Percentiles rank a stretch among this genome's conserved stretches.
These are phyloP conservation scores for Thalassophryne amazonica DNA, from an alignment of 2,797 vertebrate genomes.

Conservation along the genomic window DNA sequence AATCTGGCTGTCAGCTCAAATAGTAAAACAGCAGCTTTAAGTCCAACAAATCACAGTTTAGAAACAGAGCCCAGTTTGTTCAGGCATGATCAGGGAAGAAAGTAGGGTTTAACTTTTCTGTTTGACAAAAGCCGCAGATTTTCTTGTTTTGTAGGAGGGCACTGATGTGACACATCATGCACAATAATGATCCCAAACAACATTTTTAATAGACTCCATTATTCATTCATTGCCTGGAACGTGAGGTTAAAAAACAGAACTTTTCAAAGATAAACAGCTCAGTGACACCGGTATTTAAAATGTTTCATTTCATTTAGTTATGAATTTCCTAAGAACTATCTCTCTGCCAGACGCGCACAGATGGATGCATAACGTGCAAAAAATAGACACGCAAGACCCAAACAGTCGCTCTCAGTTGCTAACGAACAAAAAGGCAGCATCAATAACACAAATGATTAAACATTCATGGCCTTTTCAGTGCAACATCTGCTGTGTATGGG, in stretches of 20 bases:
- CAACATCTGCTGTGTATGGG: conserved; percentile 82
- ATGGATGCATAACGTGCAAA: conserved; percentile 48
- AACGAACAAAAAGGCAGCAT: conserved; percentile 81
- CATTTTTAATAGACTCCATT: conserved; percentile 50
- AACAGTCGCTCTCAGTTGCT: conserved; percentile 69
- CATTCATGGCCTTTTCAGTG: conserved; percentile 83
- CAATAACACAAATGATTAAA: conserved; percentile 90
- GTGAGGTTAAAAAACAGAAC: conserved; percentile 17
- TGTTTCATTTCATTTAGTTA: too few relatives aligned
- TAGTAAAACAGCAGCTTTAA: conserved; percentile 99
- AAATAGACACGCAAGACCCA: conserved; percentile 58
- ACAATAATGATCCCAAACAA: conserved; percentile 36
- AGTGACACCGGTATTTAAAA: not conserved
- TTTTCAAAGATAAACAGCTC: not conserved
- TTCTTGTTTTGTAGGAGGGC: conserved; percentile 36
- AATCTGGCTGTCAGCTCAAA: conserved; percentile 99
- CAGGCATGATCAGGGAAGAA: conserved; percentile 33
- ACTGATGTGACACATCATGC: conserved; percentile 43
- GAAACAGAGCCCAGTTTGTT: conserved; percentile 51
- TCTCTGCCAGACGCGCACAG: conserved; percentile 14
- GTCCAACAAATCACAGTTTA: conserved; percentile 88
- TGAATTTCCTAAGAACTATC: conserved; percentile 5
- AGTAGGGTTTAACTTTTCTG: conserved; percentile 54
- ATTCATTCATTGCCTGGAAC: conserved; percentile 35
- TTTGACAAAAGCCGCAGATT: conserved; percentile 30